Percentiles rank a stretch among this genome's conserved stretches.
Conservation (phyloP, 2,797 vertebrate species). For the Amphiprion clarkii region DNA sequence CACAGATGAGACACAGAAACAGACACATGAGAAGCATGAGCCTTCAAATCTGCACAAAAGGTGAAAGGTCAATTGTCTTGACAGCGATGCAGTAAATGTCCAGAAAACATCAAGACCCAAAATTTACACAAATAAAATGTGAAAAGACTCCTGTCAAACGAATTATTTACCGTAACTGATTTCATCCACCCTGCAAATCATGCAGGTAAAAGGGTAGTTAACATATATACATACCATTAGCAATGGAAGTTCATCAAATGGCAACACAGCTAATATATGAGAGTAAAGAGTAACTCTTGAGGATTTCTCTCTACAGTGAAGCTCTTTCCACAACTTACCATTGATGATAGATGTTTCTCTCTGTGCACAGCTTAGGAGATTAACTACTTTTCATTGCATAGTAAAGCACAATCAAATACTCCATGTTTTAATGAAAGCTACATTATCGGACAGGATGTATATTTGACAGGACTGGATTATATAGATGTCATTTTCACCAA, state of each 20-base stretch:
- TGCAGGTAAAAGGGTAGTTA: background rate
- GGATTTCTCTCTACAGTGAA: background rate
- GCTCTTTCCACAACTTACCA: conserved; percentile 10
- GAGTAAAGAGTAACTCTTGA: background rate
- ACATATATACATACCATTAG: conserved; percentile 10
- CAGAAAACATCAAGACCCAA: background rate
- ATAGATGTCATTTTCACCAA: background rate
- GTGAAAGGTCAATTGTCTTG: background rate
- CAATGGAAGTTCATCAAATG: conserved; percentile 5
- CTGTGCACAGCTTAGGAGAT: background rate
- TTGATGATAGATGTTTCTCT: background rate
- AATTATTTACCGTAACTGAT: background rate
- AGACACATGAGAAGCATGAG: conserved; percentile 50
- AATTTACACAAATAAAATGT: background rate
- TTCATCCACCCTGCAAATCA: conserved; percentile 1
- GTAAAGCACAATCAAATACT: background rate
- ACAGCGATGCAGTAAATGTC: background rate
- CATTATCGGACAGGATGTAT: background rate
- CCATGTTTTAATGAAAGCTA: background rate
- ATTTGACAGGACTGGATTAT: background rate
- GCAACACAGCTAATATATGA: conserved; percentile 4
- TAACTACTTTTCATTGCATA: background rate
- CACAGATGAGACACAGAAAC: conserved; percentile 59
- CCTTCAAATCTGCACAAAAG: conserved; percentile 18
- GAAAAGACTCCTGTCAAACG: background rate